A percentile compares a stretch with the other conserved stretches of the same genome.
These are phyloP conservation scores for Archegozetes longisetosus DNA, from an alignment of 1,140 invertebrate species.

Conservation along the genomic window DNA sequence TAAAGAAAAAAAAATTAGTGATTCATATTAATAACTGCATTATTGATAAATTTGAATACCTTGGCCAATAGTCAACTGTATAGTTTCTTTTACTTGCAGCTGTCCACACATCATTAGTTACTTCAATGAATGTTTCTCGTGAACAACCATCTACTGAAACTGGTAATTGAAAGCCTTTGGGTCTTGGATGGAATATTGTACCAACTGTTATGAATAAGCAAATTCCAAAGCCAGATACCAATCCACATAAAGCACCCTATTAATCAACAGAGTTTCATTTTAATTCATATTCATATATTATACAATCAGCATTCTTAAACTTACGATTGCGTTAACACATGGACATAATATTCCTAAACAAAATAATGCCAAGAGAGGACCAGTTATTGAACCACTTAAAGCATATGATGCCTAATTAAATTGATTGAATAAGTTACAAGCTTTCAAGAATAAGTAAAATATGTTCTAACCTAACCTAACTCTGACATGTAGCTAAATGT, in stretches of 20 bases:
- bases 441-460: background rate
- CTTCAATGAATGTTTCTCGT: background rate
- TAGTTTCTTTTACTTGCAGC: background rate
- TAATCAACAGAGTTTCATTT: background rate
- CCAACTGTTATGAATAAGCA: slow-evolving; percentile 6
- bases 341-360: slow-evolving; percentile 3
- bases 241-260: background rate
- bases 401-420: background rate
- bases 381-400: background rate
- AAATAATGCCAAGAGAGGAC: slow-evolving; percentile 5
- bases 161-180: background rate
- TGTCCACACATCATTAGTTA: background rate
- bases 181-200: background rate
- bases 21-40: background rate
- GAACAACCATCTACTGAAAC: background rate
- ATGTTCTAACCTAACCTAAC: too few species aligned
- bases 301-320: background rate
- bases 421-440: background rate
- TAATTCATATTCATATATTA: background rate
- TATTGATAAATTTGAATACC: background rate
- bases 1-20: background rate
- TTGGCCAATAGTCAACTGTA: background rate
- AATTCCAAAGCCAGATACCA: background rate
- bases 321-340: slow-evolving; percentile 1
- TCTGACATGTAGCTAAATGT: too few species aligned